These are phyloP conservation scores for Tachypleus tridentatus DNA, from an alignment of 1,140 invertebrate species.

Conservation along the genomic window DNA sequence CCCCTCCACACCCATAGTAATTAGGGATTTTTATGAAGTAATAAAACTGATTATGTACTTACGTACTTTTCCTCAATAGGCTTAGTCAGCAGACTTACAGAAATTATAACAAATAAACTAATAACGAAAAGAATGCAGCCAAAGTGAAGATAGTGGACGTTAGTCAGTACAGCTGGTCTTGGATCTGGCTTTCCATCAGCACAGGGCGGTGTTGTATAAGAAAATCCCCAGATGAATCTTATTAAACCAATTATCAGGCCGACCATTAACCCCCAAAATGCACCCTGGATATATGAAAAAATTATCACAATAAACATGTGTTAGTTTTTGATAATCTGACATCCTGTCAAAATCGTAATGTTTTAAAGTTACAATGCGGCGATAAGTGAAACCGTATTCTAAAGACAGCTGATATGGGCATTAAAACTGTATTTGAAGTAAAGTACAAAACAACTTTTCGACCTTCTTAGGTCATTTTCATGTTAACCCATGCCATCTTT, in stretches of 20 bases:
- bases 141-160: slow-evolving; percentile 27
- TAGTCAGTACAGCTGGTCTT: slow-evolving; percentile 20
- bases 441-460: too few species aligned
- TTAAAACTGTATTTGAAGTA: too few species aligned
- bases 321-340: too few species aligned
- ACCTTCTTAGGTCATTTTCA: too few species aligned
- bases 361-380: too few species aligned
- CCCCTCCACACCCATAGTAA: too few species aligned
- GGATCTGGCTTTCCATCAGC: slow-evolving; percentile 26
- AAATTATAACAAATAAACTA: slow-evolving; percentile 31
- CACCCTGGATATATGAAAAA: slow-evolving; percentile 27
- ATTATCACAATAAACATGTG: too few species aligned
- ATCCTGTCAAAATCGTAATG: too few species aligned
- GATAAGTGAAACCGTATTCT: too few species aligned
- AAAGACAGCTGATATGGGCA: too few species aligned
- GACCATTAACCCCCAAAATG: slow-evolving; percentile 35
- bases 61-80: slow-evolving; percentile 33
- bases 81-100: slow-evolving; percentile 35
- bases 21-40: too few species aligned
- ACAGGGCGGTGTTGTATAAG: slow-evolving; percentile 19
- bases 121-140: slow-evolving; percentile 34
- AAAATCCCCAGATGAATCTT: slow-evolving; percentile 27
- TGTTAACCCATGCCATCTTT: too few species aligned
- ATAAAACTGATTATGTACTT: slow-evolving; percentile 11
- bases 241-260: slow-evolving; percentile 30